These are phyloP conservation scores for Delichon dasypus DNA, from an alignment of 2,797 vertebrate genomes.

Conservation along the genomic window DNA sequence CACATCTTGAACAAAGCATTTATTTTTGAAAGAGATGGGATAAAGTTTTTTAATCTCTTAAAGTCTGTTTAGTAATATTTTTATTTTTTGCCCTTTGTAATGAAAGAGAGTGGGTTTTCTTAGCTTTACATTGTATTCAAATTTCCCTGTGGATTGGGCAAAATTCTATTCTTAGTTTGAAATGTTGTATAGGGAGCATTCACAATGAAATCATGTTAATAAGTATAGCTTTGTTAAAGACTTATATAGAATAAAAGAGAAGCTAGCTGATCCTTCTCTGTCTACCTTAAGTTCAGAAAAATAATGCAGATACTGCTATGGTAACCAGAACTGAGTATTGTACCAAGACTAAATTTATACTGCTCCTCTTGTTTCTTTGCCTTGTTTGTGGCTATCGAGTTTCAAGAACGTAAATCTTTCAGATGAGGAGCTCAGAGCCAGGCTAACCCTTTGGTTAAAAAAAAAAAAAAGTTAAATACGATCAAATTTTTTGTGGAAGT, in stretches of 20 bases:
- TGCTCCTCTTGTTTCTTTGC: background rate
- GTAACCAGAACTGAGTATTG: background rate
- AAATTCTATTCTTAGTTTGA: background rate
- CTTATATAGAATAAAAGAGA: background rate
- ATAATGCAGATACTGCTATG: background rate
- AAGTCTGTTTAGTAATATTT: background rate
- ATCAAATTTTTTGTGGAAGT: background rate
- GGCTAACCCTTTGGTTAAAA: background rate
- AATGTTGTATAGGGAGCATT: background rate
- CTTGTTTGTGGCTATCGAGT: background rate
- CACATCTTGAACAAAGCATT: constrained; percentile 5
- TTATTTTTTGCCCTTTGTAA: background rate
- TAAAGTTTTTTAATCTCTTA: background rate
- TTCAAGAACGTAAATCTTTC: background rate
- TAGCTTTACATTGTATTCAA: background rate
- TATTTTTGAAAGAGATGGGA: background rate
- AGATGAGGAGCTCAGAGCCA: background rate
- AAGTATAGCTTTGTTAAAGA: background rate
- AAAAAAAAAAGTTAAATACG: background rate
- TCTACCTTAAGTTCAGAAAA: background rate
- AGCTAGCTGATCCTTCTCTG: background rate
- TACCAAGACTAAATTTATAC: background rate
- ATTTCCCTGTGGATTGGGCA: background rate
- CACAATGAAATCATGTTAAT: background rate
- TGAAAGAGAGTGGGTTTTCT: background rate